These are phyloP conservation scores for Dermatophagoides farinae DNA, from an alignment of 1,140 invertebrate species.

Conservation along the genomic window DNA sequence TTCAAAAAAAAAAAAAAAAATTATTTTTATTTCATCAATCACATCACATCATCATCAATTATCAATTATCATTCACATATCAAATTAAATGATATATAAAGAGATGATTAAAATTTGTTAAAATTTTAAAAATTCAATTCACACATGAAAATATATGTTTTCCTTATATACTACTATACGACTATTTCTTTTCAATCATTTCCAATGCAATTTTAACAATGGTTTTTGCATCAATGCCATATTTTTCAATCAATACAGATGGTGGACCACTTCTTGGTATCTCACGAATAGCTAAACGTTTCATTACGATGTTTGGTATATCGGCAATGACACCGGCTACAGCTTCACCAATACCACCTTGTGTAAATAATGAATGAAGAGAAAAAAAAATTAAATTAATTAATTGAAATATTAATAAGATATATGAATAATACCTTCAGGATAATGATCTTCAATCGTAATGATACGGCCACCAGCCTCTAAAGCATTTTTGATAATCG, in stretches of 20 bases:
- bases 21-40: no score
- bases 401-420: not conserved
- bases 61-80: no score
- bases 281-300: conserved; percentile 57
- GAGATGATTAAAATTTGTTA: no score
- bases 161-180: no score
- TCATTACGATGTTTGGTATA: conserved; percentile 45
- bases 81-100: no score
- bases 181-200: not conserved
- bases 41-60: no score
- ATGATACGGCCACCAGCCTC: conserved; percentile 59
- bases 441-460: conserved; percentile 93
- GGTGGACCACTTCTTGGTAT: conserved; percentile 81
- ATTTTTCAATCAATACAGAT: conserved; percentile 57
- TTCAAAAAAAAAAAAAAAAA: no score
- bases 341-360: conserved; percentile 69
- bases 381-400: not conserved
- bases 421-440: conserved; percentile 40
- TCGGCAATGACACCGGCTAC: conserved; percentile 56
- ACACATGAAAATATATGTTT: no score
- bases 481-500: conserved; percentile 53
- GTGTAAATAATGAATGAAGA: conserved; percentile 34
- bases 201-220: conserved; percentile 45
- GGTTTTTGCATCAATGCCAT: conserved; percentile 60
- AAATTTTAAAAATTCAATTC: no score